phyloP scores from a whole-genome alignment of 2,888 invertebrate species.

The Blomia tropicalis region DNA sequence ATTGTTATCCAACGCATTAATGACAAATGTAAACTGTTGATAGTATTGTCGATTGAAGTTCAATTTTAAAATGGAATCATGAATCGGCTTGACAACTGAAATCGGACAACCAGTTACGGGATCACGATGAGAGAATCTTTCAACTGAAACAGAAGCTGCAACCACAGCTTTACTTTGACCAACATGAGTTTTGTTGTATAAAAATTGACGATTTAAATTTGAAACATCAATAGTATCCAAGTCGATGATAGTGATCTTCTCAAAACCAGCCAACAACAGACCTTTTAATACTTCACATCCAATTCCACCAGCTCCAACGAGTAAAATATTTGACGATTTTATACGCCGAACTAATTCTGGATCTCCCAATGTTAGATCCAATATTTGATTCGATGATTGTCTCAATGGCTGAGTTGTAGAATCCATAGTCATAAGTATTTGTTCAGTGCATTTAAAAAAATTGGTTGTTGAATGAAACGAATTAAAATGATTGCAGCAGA shows the following conservation, averaged over 20 bases:
- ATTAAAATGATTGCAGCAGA: too few species aligned
- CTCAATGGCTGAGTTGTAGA: neutral
- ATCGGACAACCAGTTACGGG: neutral
- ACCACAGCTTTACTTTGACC: slow-evolving; percentile 77
- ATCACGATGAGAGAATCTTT: slow-evolving; percentile 18
- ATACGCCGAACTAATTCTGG: slow-evolving; percentile 14
- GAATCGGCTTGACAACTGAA: slow-evolving; percentile 19
- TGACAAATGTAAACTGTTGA: slow-evolving; percentile 70
- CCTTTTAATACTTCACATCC: slow-evolving; percentile 97
- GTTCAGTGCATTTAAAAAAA: too few species aligned
- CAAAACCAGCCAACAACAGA: slow-evolving; percentile 82
- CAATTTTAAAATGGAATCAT: slow-evolving; percentile 45
- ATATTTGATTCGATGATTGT: neutral
- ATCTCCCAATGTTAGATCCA: slow-evolving; percentile 15
- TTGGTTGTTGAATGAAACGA: too few species aligned
- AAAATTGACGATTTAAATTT: slow-evolving; percentile 92
- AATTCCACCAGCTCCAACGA: slow-evolving; percentile 95
- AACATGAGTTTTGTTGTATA: slow-evolving; percentile 96
- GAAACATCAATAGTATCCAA: slow-evolving; percentile 98
- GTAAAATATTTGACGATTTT: slow-evolving; percentile 43
- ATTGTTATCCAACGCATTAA: slow-evolving; percentile 92
- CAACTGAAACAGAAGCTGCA: slow-evolving; percentile 17
- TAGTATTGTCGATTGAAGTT: slow-evolving; percentile 81
- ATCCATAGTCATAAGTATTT: neutral
- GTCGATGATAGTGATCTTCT: slow-evolving; percentile 92